phyloP scores from a whole-genome alignment of 2,113 vertebrate species.

The Pristiophorus japonicus region DNA sequence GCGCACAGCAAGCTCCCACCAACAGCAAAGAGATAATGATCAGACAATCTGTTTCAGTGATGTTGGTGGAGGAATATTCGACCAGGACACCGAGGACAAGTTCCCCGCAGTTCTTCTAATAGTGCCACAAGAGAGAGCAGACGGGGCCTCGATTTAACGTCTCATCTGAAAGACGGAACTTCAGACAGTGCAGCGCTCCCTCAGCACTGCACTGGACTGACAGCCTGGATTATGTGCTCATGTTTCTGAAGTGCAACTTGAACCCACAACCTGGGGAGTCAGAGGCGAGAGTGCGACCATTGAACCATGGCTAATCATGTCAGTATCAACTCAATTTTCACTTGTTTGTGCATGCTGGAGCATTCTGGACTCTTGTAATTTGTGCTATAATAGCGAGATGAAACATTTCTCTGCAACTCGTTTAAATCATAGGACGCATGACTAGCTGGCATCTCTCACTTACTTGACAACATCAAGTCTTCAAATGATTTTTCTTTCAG shows the following conservation, averaged over 20 bases:
- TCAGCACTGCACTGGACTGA: neutral
- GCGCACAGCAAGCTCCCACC: too few relatives aligned
- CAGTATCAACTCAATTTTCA: neutral
- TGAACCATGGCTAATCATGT: neutral
- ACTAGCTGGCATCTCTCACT: neutral
- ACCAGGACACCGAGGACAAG: neutral
- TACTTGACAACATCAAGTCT: neutral
- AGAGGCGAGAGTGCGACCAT: neutral
- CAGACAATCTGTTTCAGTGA: too few relatives aligned
- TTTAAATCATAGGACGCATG: neutral
- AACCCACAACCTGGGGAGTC: neutral
- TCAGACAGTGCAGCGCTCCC: too few relatives aligned
- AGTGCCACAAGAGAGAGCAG: too few relatives aligned
- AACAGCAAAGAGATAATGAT: too few relatives aligned
- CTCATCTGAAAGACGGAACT: too few relatives aligned
- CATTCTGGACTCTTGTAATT: neutral
- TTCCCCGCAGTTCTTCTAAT: neutral
- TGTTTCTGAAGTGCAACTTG: neutral
- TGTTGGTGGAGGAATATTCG: too few relatives aligned
- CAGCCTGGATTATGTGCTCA: neutral
- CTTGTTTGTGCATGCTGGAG: neutral
- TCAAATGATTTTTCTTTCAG: neutral
- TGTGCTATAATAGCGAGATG: neutral
- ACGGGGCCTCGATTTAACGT: too few relatives aligned
- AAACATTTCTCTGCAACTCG: neutral